Evolutionary conservation across 2,113 vertebrate genomes (phyloP).

Genomic region (Cochlearius cochlearius): DNA sequence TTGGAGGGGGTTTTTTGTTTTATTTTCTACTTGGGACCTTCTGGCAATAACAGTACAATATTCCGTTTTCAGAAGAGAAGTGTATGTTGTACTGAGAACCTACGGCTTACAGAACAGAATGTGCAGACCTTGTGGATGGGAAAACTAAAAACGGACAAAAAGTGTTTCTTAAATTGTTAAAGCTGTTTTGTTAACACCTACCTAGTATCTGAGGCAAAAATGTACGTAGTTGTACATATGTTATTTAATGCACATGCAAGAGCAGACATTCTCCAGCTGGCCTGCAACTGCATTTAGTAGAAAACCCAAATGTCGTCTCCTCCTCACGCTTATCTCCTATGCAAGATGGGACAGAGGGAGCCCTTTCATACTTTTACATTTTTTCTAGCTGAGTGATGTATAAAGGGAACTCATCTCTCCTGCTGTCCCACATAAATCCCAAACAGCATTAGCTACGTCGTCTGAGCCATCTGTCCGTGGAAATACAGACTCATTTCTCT

Average conservation of each 20-base stretch:
- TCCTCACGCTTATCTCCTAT: background rate
- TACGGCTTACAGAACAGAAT: background rate
- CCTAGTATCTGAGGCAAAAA: background rate
- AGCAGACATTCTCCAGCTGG: background rate
- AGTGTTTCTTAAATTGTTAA: background rate
- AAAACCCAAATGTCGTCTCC: background rate
- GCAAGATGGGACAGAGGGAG: background rate
- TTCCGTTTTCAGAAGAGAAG: background rate
- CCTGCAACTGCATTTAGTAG: background rate
- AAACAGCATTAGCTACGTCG: background rate
- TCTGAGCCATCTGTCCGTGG: background rate
- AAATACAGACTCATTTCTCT: background rate
- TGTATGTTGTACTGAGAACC: rapidly evolving
- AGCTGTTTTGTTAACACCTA: background rate
- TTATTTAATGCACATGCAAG: background rate
- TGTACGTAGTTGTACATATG: background rate
- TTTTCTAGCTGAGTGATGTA: background rate
- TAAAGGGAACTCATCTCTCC: background rate
- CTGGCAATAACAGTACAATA: background rate
- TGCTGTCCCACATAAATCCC: background rate
- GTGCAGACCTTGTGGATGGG: background rate
- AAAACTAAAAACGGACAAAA: background rate
- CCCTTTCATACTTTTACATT: background rate
- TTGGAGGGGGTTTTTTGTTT: background rate
- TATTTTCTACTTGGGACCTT: background rate